Evolutionary conservation across 2,113 vertebrate species (phyloP).

Genomic region (Spea bombifrons): DNA sequence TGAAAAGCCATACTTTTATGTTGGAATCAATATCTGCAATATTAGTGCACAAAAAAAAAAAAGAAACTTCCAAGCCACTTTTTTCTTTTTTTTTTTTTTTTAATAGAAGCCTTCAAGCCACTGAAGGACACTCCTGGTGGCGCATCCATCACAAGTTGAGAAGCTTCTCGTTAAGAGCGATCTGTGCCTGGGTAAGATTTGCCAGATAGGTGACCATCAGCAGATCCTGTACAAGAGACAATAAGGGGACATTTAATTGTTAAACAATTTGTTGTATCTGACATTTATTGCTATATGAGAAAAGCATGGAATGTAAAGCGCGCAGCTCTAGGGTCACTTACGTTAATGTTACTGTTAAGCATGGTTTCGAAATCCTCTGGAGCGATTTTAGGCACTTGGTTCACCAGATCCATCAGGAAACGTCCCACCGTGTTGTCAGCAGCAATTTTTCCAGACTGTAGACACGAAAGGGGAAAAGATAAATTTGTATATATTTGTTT

Average conservation of each 20-base stretch:
- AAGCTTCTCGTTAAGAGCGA: slow-evolving; percentile 91
- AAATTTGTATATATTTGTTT: background rate
- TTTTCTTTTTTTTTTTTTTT: too few species aligned
- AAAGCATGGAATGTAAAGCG: too few species aligned
- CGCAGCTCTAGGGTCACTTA: slow-evolving; percentile 73
- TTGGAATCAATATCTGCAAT: too few species aligned
- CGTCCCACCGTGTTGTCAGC: slow-evolving; percentile 95
- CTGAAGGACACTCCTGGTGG: background rate
- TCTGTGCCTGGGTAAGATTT: slow-evolving; percentile 92
- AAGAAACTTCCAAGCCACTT: too few species aligned
- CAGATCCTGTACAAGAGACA: slow-evolving; percentile 71
- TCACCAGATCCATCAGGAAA: slow-evolving; percentile 94
- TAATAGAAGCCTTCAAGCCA: too few species aligned
- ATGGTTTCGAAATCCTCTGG: slow-evolving; percentile 96
- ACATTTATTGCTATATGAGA: too few species aligned
- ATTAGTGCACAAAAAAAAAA: too few species aligned
- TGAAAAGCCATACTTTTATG: too few species aligned
- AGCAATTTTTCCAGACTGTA: slow-evolving; percentile 88
- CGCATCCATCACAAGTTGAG: slow-evolving; percentile 67
- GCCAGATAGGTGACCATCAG: slow-evolving; percentile 95
- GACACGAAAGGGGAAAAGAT: slow-evolving; percentile 30
- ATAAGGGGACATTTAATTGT: background rate
- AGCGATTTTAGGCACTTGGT: slow-evolving; percentile 93
- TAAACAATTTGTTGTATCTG: too few species aligned
- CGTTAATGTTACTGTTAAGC: slow-evolving; percentile 98